A percentile compares a stretch with the other conserved stretches of the same genome.
Conservation (phyloP, 1,140 invertebrate genomes). For the Zaprionus kolodkinae region DNA sequence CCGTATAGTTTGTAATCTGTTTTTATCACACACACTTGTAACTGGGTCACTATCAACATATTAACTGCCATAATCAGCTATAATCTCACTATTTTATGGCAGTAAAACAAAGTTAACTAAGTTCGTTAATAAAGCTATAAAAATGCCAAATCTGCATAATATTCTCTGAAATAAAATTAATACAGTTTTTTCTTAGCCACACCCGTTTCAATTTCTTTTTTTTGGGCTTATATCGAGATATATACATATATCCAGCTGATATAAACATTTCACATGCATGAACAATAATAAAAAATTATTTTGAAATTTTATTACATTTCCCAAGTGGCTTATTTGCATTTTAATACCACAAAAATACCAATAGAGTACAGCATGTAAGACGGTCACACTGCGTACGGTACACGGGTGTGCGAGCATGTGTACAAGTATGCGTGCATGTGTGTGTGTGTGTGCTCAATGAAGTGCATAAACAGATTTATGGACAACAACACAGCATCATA, state of each 20-base stretch:
- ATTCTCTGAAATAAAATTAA: neutral
- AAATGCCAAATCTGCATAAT: neutral
- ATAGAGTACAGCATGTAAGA: neutral
- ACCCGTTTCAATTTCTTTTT: constrained; percentile 4
- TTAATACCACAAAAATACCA: neutral
- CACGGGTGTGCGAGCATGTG: neutral
- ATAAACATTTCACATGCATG: neutral
- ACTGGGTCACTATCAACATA: neutral
- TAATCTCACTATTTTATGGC: too few species aligned
- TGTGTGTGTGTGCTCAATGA: constrained; percentile 58
- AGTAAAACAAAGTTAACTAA: neutral
- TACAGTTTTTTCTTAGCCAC: neutral
- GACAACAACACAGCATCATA: constrained; percentile 73
- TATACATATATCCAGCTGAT: neutral
- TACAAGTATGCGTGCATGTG: neutral
- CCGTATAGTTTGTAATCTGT: neutral
- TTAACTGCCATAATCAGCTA: too few species aligned
- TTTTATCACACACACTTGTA: neutral
- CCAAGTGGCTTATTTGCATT: neutral
- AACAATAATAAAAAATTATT: constrained; percentile 1
- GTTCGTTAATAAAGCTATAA: neutral
- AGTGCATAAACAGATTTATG: constrained; percentile 82
- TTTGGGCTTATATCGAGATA: too few species aligned
- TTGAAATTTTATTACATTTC: neutral
- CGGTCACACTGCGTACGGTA: neutral